Conservation (phyloP, 2,113 vertebrate genomes). For the Girardinichthys multiradiatus region DNA sequence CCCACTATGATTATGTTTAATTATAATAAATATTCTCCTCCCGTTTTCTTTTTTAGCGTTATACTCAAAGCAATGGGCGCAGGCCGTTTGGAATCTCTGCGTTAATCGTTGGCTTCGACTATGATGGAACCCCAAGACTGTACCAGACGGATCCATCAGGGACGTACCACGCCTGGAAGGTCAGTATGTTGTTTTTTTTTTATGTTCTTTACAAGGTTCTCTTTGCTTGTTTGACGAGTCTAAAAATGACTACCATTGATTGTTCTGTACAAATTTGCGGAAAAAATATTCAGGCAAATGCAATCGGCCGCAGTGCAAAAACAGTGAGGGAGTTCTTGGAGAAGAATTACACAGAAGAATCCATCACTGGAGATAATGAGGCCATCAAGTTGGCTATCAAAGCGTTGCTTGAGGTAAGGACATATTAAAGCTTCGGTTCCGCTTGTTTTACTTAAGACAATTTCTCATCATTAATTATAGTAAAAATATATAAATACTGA, state of each 20-base stretch:
- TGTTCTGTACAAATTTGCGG: neutral
- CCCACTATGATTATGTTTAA: neutral
- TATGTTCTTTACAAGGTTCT: neutral
- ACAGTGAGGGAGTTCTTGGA: slow-evolving; percentile 86
- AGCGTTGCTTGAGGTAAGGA: slow-evolving; percentile 85
- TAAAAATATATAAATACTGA: no score
- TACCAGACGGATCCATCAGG: slow-evolving; percentile 87
- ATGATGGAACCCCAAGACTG: slow-evolving; percentile 82
- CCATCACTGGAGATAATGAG: slow-evolving; percentile 82
- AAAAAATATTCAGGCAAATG: slow-evolving; percentile 77
- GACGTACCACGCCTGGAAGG: slow-evolving; percentile 89
- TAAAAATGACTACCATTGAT: neutral
- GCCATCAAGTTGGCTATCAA: slow-evolving; percentile 84
- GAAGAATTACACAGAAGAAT: slow-evolving; percentile 85
- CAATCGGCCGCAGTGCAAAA: slow-evolving; percentile 85
- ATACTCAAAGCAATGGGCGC: slow-evolving; percentile 86
- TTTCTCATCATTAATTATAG: neutral
- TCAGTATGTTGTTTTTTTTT: slow-evolving; percentile 39
- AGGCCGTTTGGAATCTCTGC: slow-evolving; percentile 86
- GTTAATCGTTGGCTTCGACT: slow-evolving; percentile 87
- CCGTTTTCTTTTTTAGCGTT: slow-evolving; percentile 68
- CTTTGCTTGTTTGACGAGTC: neutral
- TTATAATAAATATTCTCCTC: neutral
- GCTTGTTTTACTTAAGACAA: neutral
- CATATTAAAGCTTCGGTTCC: neutral